Evolutionary conservation across 1,140 invertebrate genomes (phyloP).

Genomic region (Drosophila busckii): DNA sequence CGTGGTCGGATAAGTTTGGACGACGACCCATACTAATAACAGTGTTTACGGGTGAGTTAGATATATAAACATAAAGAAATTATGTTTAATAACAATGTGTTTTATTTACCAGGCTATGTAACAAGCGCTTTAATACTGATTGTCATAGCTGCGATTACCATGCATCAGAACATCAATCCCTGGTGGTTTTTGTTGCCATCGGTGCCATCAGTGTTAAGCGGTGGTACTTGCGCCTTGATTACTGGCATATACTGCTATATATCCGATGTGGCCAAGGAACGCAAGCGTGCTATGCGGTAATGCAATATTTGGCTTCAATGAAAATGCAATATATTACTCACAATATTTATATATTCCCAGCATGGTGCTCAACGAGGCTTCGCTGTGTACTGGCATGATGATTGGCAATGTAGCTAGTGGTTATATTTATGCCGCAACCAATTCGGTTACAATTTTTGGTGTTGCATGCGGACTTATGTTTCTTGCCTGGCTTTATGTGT

Average conservation of each 20-base stretch:
- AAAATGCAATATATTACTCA: neutral
- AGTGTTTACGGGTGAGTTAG: slow-evolving; percentile 79
- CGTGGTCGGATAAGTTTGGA: slow-evolving; percentile 87
- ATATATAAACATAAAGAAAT: neutral
- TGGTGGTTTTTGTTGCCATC: slow-evolving; percentile 82
- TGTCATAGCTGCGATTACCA: slow-evolving; percentile 44
- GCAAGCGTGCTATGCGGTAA: slow-evolving; percentile 80
- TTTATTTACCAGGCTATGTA: slow-evolving; percentile 50
- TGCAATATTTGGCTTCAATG: neutral
- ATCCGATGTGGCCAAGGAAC: slow-evolving; percentile 81
- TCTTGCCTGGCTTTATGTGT: slow-evolving; percentile 60
- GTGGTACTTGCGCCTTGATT: slow-evolving; percentile 82
- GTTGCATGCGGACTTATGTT: slow-evolving; percentile 52
- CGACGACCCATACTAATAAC: slow-evolving; percentile 83
- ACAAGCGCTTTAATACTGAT: slow-evolving; percentile 44
- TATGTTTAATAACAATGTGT: neutral
- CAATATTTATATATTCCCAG: slow-evolving; percentile 63
- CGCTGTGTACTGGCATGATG: slow-evolving; percentile 81
- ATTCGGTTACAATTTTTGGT: slow-evolving; percentile 39
- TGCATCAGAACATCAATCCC: slow-evolving; percentile 78
- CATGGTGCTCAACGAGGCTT: slow-evolving; percentile 83
- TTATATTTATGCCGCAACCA: slow-evolving; percentile 61
- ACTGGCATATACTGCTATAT: slow-evolving; percentile 83
- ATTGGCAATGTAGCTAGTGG: slow-evolving; percentile 81
- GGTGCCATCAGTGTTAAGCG: slow-evolving; percentile 82